Evolutionary conservation across 92 coral and sea anemone genomes (phyloP), one percentile per base, ranked within the genome.

Genomic region (Epizoanthus ramosus): DNA sequence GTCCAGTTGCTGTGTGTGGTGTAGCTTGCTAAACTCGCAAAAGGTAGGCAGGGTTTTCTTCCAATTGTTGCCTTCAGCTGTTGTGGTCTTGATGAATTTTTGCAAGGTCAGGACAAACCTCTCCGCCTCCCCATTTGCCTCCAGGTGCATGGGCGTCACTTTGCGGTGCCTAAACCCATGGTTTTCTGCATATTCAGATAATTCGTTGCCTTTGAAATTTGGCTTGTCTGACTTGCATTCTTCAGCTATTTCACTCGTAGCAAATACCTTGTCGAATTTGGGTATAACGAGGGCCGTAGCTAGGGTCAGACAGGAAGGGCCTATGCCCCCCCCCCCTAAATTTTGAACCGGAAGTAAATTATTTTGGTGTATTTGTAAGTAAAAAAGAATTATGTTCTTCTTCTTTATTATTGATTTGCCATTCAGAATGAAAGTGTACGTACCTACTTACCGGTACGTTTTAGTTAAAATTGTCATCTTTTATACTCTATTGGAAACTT

Each of bases 11-110:
- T 18, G 67, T 23, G 57, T 81, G 85, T n/a, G 79, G 85, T 23
- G 85, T 81, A 1, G 85, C 77, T 8, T 79, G 77, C 8, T 81
- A 81, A 6, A 41, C 68, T 24, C 72, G 68, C 31, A 45, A 75
- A 81, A 81, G 14, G 77, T 81, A 19, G 17, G 73, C 57, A 81
- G 21, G 14, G 17, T 10, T 8, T 68, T 12, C 57, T 53, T 23
- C 76, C 77, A 67, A n/a, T 69, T 56, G 7, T 21, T 68, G 18
- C 74, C 68, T 68, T 67, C 77, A n/a, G 73, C 39, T 9, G 24
- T 31, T 4, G 79, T 65, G 8, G 85, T 37, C 24, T 54, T 63
- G 57, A 68, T 50, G 39, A 25, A 37, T 28, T 81, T 56, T 23
- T 53, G 63, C 67, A 81, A 53, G 21, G 79, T 81, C 50, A 33